Evolutionary conservation across 1,140 invertebrate genomes (phyloP), one percentile per base, ranked within the genome.

Genomic region (Apis florea): DNA sequence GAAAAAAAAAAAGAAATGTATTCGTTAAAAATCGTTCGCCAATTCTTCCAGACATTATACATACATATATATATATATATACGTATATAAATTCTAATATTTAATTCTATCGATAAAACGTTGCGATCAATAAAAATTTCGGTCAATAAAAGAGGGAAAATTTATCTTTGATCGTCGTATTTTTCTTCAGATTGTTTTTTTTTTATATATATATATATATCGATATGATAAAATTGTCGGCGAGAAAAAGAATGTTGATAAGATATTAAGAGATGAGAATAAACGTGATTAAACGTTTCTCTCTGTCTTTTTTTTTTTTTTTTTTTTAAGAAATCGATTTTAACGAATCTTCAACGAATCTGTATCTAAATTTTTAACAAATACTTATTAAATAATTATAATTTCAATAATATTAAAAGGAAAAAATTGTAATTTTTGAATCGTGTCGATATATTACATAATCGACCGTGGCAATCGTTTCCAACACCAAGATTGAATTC

Each of bases 181-280:
- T n/a, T 40, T 71, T 70, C 74, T 79, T 51, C 51, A 0, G 21
- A 70, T 63, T 31, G 5, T 2, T 40, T n/a, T 49, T 26, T 9
- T 69, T 64, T 31, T n/a, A n/a, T n/a, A n/a, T n/a, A n/a, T n/a
- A n/a, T n/a, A n/a, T n/a, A n/a, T n/a, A 49, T 56, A 21, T 56
- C 84, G 83, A 76, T 31, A 75, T 81, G 74, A 51, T 58, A 71
- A 31, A 24, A 13, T 12, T 17, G n/a, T 69, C 17, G 49, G 21
- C 2, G 19, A 40, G 31, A 0, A 40, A 59, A 73, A 53, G 73
- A 75, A 59, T 47, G 21, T 56, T 47, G 83, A 86, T 86, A 86
- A 86, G 85, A 84, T 85, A 86, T 53, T 64, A 31, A 17, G 70
- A 59, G 58, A 78, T 40, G 70, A 70, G 69, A 85, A 72, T 53